Evolutionary conservation across 1,140 invertebrate genomes (phyloP).

Genomic region (Apolygus lucorum): DNA sequence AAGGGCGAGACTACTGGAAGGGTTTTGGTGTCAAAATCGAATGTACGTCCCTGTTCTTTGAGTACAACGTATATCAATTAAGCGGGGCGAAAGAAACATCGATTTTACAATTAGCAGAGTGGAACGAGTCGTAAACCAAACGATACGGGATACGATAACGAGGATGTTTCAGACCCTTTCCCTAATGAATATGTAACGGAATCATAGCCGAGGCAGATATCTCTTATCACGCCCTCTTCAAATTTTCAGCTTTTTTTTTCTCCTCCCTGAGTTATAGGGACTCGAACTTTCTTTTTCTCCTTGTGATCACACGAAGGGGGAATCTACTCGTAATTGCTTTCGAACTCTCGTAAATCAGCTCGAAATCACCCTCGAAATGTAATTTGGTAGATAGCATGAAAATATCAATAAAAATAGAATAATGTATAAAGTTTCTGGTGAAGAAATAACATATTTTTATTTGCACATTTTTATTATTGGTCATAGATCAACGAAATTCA

Average conservation of each 20-base stretch:
- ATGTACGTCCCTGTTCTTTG: too few species aligned
- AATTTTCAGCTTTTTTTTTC: background rate
- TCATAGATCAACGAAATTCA: too few species aligned
- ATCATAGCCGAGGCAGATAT: background rate
- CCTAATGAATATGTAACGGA: slow-evolving; percentile 1
- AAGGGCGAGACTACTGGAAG: too few species aligned
- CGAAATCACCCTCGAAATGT: background rate
- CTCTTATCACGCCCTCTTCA: background rate
- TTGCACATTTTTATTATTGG: too few species aligned
- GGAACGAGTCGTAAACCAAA: background rate
- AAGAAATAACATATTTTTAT: too few species aligned
- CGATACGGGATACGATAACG: background rate
- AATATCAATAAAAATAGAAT: too few species aligned
- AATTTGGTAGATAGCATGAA: background rate
- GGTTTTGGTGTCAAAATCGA: too few species aligned
- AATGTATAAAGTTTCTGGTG: too few species aligned
- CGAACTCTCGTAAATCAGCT: background rate
- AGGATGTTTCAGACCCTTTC: background rate
- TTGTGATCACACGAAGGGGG: too few species aligned
- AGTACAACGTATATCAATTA: too few species aligned
- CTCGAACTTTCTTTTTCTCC: too few species aligned
- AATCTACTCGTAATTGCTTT: too few species aligned
- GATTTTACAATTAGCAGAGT: background rate
- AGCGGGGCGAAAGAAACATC: background rate
- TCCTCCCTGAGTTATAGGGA: background rate